Conservation (phyloP, 2,113 vertebrate genomes). For the Anas platyrhynchos region DNA sequence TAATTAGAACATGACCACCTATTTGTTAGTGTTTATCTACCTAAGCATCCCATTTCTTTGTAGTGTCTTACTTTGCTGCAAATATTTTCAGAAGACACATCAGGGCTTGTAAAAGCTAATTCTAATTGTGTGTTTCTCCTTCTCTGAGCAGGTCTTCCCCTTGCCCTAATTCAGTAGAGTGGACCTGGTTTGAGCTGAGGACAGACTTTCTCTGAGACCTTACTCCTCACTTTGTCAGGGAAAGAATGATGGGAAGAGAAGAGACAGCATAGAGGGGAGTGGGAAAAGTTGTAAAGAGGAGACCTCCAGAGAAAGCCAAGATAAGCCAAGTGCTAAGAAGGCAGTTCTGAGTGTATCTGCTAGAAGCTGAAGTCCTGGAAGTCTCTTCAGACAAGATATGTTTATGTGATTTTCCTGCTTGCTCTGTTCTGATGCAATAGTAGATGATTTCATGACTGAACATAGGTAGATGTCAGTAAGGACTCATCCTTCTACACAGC, state of each 20-base stretch:
- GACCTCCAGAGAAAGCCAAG: background rate
- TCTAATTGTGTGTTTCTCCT: background rate
- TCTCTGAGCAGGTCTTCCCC: background rate
- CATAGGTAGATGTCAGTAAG: background rate
- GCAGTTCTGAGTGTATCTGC: accelerated
- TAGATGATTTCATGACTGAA: background rate
- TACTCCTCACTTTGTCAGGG: background rate
- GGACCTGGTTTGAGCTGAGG: background rate
- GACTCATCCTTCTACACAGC: background rate
- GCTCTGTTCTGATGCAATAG: background rate
- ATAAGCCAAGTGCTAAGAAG: background rate
- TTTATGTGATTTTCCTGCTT: background rate
- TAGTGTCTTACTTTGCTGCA: background rate
- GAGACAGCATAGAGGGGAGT: background rate
- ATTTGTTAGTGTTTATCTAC: background rate
- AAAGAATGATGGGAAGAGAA: background rate
- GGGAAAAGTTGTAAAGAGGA: background rate
- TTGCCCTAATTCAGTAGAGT: background rate
- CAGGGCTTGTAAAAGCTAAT: background rate
- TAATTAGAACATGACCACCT: background rate
- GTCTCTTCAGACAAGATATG: background rate
- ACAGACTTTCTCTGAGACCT: background rate
- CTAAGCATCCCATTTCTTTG: background rate
- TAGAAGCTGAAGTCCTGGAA: background rate
- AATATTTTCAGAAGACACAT: background rate